Evolutionary conservation across 2,888 invertebrate species (phyloP), one percentile per base, ranked within the genome.

Genomic region (Melanostoma mellinum): DNA sequence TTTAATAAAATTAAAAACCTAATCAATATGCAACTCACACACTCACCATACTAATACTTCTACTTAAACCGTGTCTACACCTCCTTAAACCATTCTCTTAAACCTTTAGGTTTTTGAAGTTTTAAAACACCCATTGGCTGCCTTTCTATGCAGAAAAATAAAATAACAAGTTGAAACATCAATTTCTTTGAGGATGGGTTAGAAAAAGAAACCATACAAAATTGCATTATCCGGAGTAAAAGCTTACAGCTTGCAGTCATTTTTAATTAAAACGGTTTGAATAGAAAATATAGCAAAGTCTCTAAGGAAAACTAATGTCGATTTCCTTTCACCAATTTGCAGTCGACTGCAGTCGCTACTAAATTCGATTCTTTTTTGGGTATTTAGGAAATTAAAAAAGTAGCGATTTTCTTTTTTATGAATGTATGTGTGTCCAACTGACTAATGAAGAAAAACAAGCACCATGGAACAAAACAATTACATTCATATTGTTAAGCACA

Each of bases 1-100:
- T 91, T 63, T 91, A 90, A 88, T 85, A 55, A 63, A 67, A 78
- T 78, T 65, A 78, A 63, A 56, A 82, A 52, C 40, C 61, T 32
- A 67, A 81, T 81, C 72, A 55, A 76, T 72, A 68, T 65, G 36
- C 53, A 32, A 53, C 20, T 38, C 58, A 61, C 6, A 52, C 56
- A 32, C 30, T 36, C 48, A 4, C 35, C 8, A 10, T 30, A 52
- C 4, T 10, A 10, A n/a, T 10, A 10, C 32, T 32, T 32, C 32
- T 20, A 50, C 50, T 50, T 32, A 50, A 50, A 32, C 32, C 20
- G 20, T 50, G 32, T 30, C 50, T 50, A 32, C 5, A 50, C 32
- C 8, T 32, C n/a, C 4, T 10, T 44, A 9, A 10, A 44, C n/a
- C 10, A 48, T 32, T 6, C 20, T 48, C 10, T 3, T 20, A 20